Conservation (phyloP, 2,888 invertebrate species). For the Drosophila barbarae region DNA sequence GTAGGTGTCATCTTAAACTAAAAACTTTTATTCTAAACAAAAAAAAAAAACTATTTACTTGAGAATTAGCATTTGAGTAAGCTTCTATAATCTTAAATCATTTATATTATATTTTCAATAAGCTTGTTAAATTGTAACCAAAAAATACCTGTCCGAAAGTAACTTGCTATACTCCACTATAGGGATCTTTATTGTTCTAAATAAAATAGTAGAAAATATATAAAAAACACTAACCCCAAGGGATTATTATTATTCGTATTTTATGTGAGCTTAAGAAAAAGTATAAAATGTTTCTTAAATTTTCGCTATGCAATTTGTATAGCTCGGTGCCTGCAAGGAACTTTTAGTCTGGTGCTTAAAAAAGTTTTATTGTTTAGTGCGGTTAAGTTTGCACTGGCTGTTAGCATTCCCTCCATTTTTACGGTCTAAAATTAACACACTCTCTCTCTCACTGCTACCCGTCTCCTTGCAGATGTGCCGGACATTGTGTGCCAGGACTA, state of each 20-base stretch:
- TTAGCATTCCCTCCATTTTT: slow-evolving; percentile 38
- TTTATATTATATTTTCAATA: background rate
- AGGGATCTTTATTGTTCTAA: background rate
- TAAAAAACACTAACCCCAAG: background rate
- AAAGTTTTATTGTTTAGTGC: slow-evolving; percentile 29
- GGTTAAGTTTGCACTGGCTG: slow-evolving; percentile 18
- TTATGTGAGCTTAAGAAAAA: slow-evolving; percentile 18
- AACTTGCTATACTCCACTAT: background rate
- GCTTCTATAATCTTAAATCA: background rate
- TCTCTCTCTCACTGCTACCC: slow-evolving; percentile 14
- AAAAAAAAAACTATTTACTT: background rate
- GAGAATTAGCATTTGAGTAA: background rate
- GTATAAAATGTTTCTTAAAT: slow-evolving; percentile 20
- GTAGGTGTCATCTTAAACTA: background rate
- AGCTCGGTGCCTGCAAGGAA: slow-evolving; percentile 1
- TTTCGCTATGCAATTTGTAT: slow-evolving; percentile 21
- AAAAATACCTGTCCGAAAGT: background rate
- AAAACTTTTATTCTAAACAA: background rate
- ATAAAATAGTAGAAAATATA: background rate
- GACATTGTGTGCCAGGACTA: slow-evolving; percentile 83
- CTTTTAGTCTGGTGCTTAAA: slow-evolving; percentile 21
- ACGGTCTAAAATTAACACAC: slow-evolving; percentile 58
- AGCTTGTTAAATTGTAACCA: background rate
- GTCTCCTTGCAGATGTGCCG: slow-evolving; percentile 81
- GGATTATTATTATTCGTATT: slow-evolving; percentile 12